phyloP scores from a whole-genome alignment of 2,113 vertebrate species.

The Actenoides hombroni region DNA sequence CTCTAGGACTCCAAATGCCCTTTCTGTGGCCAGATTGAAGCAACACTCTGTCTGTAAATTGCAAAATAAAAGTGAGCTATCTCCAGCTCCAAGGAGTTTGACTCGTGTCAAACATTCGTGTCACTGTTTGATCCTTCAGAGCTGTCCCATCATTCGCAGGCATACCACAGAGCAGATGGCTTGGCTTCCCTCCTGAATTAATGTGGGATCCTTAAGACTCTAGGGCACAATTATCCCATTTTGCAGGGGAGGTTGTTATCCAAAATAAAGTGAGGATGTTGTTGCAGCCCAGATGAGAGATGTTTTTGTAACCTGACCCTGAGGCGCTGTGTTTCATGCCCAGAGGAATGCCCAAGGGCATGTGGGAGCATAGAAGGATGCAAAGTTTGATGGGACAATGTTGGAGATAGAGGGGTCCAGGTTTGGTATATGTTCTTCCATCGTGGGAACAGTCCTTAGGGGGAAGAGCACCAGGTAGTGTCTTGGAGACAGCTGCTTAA shows the following conservation, averaged over 20 bases:
- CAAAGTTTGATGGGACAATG: neutral
- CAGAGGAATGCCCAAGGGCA: neutral
- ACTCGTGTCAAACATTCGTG: neutral
- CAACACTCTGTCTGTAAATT: neutral
- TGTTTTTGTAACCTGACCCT: neutral
- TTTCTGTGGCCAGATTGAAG: neutral
- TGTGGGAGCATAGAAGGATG: neutral
- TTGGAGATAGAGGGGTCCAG: neutral
- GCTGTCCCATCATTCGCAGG: neutral
- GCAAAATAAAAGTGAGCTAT: neutral
- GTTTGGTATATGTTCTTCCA: neutral
- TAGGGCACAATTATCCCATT: neutral
- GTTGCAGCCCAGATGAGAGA: neutral
- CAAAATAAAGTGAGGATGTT: neutral
- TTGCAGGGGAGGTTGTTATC: neutral
- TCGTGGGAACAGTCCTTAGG: neutral
- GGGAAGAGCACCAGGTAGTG: neutral
- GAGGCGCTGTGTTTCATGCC: neutral
- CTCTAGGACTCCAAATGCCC: neutral
- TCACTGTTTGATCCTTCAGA: neutral
- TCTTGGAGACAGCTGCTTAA: neutral
- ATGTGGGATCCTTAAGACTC: accelerated
- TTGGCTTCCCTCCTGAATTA: neutral
- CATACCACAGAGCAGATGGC: neutral
- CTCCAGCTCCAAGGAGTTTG: neutral